phyloP scores from a whole-genome alignment of 2,113 vertebrate species.

The Strix uralensis region DNA sequence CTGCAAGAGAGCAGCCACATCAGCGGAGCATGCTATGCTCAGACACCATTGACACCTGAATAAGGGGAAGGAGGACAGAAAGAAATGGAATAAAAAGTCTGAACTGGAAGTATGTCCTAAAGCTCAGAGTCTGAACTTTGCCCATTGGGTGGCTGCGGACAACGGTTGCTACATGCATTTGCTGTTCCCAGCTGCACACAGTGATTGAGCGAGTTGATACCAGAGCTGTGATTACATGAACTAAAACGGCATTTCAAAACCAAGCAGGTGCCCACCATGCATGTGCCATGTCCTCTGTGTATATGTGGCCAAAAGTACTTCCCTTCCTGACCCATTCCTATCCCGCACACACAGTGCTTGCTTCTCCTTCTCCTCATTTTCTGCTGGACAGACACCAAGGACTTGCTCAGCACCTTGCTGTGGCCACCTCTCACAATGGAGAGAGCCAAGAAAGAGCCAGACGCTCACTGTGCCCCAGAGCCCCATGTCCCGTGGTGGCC shows the following conservation, averaged over 20 bases:
- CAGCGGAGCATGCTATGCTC: not conserved
- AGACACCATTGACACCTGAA: not conserved
- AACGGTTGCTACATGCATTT: not conserved
- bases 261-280: not conserved
- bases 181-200: not conserved
- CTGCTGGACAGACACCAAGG: not conserved
- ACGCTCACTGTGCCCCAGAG: not conserved
- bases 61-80: not conserved
- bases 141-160: not conserved
- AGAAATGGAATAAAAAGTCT: not conserved
- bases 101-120: not conserved
- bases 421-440: not conserved
- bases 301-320: not conserved
- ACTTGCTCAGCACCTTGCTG: not conserved
- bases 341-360: not conserved
- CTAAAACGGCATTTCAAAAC: not conserved
- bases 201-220: not conserved
- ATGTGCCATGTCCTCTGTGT: not conserved
- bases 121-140: not conserved
- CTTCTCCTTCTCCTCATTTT: not conserved
- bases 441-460: not conserved
- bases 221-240: not conserved
- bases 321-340: not conserved
- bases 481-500: not conserved
- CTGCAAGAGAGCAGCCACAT: fast-evolving